Evolutionary conservation across 2,888 invertebrate genomes (phyloP).

Genomic region (Apoda limacodes): DNA sequence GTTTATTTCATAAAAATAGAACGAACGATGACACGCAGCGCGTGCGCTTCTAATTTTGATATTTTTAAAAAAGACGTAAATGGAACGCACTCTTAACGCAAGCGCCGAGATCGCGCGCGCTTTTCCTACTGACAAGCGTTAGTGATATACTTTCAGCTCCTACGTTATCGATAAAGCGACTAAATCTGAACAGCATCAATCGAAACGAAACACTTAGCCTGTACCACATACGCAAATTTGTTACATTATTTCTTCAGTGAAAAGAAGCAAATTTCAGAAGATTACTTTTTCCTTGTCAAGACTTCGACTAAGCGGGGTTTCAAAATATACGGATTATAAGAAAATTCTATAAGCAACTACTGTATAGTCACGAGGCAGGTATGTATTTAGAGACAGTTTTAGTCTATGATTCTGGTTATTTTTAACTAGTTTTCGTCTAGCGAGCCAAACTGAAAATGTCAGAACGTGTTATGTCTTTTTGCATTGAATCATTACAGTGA

Average conservation of each 20-base stretch:
- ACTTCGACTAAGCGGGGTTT: no score
- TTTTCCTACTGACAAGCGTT: constrained; percentile 35
- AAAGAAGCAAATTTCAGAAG: no score
- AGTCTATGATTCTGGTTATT: constrained; percentile 37
- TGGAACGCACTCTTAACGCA: constrained; percentile 24
- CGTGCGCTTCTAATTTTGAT: constrained; percentile 28
- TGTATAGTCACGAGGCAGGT: constrained; percentile 33
- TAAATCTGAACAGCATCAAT: constrained; percentile 23
- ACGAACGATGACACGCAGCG: constrained; percentile 27
- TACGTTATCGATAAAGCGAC: constrained; percentile 31
- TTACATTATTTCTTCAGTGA: no score
- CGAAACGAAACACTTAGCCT: no score
- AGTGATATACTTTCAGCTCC: constrained; percentile 22
- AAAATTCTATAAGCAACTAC: constrained; percentile 23
- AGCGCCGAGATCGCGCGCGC: constrained; percentile 42
- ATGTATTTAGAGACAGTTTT: constrained; percentile 24
- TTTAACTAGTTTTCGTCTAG: constrained; percentile 31
- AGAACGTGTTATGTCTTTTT: constrained; percentile 16
- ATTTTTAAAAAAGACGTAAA: constrained; percentile 10
- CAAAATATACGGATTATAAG: constrained; percentile 15
- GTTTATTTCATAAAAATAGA: constrained; percentile 41
- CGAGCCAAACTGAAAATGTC: constrained; percentile 44
- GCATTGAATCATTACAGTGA: no score
- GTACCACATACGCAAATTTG: no score
- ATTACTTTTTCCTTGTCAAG: no score